phyloP scores from a whole-genome alignment of 2,797 vertebrate species.

The Amniataba percoides region DNA sequence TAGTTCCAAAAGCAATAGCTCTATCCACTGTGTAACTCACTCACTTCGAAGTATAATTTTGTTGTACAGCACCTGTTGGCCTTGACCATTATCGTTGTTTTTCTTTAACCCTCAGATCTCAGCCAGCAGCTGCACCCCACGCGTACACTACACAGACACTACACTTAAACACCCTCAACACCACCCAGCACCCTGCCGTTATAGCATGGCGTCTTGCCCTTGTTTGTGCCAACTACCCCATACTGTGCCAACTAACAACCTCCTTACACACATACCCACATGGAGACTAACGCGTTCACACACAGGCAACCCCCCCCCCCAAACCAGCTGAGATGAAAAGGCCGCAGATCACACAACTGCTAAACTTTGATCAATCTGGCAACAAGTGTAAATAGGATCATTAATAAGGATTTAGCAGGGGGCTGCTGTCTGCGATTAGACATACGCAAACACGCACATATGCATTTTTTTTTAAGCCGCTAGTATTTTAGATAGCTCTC shows the following conservation, averaged over 20 bases:
- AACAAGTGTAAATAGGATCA: slow-evolving; percentile 86
- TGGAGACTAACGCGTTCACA: slow-evolving; percentile 32
- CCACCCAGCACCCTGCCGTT: slow-evolving; percentile 62
- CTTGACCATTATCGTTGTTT: slow-evolving; percentile 35
- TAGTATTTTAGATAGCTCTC: slow-evolving; percentile 52
- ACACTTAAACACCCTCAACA: slow-evolving; percentile 49
- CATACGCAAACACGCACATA: slow-evolving; percentile 63
- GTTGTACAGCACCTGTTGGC: slow-evolving; percentile 25
- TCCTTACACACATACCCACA: slow-evolving; percentile 43
- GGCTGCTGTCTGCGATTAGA: slow-evolving; percentile 78
- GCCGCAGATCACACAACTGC: slow-evolving; percentile 72
- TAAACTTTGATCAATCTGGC: slow-evolving; percentile 86
- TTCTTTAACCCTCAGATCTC: slow-evolving; percentile 58
- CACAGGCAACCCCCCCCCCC: slow-evolving; percentile 27
- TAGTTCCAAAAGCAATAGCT: not conserved
- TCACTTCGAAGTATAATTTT: not conserved
- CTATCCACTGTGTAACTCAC: slow-evolving; percentile 2
- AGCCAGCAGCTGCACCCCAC: slow-evolving; percentile 46
- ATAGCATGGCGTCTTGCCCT: slow-evolving; percentile 70
- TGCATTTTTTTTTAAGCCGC: slow-evolving; percentile 36
- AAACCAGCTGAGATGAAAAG: slow-evolving; percentile 80
- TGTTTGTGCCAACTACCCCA: slow-evolving; percentile 76
- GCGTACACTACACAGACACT: slow-evolving; percentile 40
- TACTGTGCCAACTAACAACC: slow-evolving; percentile 76
- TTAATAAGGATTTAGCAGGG: slow-evolving; percentile 83